Evolutionary conservation across 2,888 invertebrate species (phyloP).

Genomic region (Lydus trimaculatus): DNA sequence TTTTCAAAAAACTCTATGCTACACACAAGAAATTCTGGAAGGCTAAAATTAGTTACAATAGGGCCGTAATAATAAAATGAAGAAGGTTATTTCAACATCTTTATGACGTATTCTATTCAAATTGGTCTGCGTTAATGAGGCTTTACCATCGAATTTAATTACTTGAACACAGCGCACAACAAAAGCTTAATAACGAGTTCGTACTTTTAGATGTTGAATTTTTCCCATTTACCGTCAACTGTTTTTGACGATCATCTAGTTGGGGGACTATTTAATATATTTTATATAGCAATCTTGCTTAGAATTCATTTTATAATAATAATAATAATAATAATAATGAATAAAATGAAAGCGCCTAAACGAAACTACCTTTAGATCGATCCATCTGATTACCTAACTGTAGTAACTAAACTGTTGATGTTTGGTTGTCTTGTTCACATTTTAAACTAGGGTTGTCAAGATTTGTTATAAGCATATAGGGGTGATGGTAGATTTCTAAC

Average conservation of each 20-base stretch:
- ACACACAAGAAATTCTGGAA: no score
- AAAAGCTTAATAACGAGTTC: neutral
- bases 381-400: neutral
- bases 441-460: neutral
- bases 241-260: neutral
- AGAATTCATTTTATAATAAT: neutral
- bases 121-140: neutral
- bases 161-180: neutral
- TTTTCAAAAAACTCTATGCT: neutral
- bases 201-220: neutral
- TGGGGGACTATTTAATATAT: neutral
- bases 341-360: no score
- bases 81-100: neutral
- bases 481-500: slow-evolving; percentile 3
- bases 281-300: neutral
- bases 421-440: neutral
- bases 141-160: slow-evolving; percentile 1
- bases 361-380: neutral
- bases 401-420: neutral
- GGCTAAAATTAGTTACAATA: no score
- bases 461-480: neutral
- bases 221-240: neutral
- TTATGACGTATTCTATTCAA: neutral
- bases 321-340: neutral
- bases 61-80: neutral